These are phyloP conservation scores for Chironomus striatipennis DNA, from an alignment of 1,140 invertebrate genomes.

Conservation along the genomic window DNA sequence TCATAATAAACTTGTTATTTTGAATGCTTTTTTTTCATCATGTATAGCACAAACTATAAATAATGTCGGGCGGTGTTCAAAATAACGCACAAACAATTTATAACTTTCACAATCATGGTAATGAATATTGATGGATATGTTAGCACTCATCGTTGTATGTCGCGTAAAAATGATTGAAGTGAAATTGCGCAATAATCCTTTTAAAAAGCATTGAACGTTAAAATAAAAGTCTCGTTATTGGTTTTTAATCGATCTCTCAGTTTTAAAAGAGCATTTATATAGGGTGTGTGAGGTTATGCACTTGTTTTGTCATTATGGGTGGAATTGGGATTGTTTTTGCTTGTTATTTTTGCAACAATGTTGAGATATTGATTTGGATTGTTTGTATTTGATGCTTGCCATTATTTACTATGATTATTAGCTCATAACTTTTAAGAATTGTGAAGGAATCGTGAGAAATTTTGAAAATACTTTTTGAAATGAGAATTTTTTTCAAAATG, in stretches of 20 bases:
- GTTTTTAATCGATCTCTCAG: conserved; percentile 6
- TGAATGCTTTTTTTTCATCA: background rate
- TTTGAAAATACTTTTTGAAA: too few species aligned
- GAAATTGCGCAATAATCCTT: conserved; percentile 1
- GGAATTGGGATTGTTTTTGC: too few species aligned
- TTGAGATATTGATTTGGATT: too few species aligned
- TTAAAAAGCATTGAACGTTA: background rate
- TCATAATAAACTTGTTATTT: background rate
- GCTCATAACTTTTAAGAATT: too few species aligned
- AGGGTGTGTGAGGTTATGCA: background rate
- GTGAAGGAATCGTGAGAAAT: too few species aligned
- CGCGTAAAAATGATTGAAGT: background rate
- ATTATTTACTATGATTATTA: too few species aligned
- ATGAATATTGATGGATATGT: conserved; percentile 4
- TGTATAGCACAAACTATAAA: too few species aligned
- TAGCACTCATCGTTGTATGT: background rate
- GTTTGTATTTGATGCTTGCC: too few species aligned
- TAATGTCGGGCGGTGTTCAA: too few species aligned
- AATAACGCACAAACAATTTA: too few species aligned
- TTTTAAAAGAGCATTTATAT: background rate
- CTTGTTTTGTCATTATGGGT: background rate
- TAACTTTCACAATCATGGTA: background rate
- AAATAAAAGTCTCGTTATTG: background rate
- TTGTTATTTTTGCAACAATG: too few species aligned
- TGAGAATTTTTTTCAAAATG: too few species aligned